phyloP scores from a whole-genome alignment of 1,140 invertebrate species.

The Bombyx mandarina region DNA sequence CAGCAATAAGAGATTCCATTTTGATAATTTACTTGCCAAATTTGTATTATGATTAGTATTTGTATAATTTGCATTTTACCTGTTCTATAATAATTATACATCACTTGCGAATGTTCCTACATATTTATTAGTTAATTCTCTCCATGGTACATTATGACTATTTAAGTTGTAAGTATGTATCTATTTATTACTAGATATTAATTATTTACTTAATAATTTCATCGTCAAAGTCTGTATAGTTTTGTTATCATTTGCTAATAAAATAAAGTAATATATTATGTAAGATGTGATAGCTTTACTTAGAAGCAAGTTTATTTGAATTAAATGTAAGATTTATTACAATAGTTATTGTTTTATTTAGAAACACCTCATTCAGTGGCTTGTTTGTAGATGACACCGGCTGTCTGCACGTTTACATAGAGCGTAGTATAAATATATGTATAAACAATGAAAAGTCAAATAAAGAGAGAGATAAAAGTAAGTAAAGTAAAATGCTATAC shows the following conservation, averaged over 20 bases:
- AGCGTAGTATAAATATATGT: too few species aligned
- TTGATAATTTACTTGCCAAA: slow-evolving; percentile 42
- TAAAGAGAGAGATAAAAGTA: background rate
- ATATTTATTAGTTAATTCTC: slow-evolving; percentile 31
- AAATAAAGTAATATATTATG: slow-evolving; percentile 40
- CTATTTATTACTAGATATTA: slow-evolving; percentile 46
- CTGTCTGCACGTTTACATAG: slow-evolving; percentile 2
- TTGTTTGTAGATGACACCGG: slow-evolving; percentile 1
- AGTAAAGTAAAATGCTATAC: too few species aligned
- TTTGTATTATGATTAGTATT: slow-evolving; percentile 36
- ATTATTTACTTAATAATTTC: slow-evolving; percentile 24
- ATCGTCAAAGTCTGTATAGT: slow-evolving; percentile 53
- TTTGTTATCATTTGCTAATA: slow-evolving; percentile 60
- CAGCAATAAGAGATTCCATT: slow-evolving; percentile 25
- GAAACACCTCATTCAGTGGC: slow-evolving; percentile 29
- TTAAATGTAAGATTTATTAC: slow-evolving; percentile 51
- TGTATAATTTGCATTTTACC: slow-evolving; percentile 33
- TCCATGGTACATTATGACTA: slow-evolving; percentile 29
- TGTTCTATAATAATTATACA: slow-evolving; percentile 25
- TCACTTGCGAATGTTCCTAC: slow-evolving; percentile 55
- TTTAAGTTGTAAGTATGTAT: too few species aligned
- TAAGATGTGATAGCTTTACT: slow-evolving; percentile 69
- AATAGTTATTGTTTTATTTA: slow-evolving; percentile 63
- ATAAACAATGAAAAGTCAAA: too few species aligned
- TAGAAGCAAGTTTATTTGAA: slow-evolving; percentile 65